Base-by-base conservation (phyloP, 2,113 vertebrate genomes). In the Dipodomys ordii region DNA sequence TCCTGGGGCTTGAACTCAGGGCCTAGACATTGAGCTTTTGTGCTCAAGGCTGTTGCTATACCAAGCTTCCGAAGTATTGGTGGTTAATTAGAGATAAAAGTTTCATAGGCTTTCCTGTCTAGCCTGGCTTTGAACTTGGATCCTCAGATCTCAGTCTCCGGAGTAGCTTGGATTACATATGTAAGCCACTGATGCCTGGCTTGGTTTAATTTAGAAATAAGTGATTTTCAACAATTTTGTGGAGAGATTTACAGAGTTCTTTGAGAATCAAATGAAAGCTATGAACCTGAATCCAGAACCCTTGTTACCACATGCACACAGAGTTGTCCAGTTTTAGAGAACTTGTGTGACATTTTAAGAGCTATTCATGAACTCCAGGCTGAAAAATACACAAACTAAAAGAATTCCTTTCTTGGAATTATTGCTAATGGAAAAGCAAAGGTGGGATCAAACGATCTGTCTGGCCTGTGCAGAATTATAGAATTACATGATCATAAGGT, bases 221-320 rank as follows among this genome's bases (percentile, higher is more conserved):
- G 22, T 84, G 10, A 22, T 84, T 90, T 53, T 91, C 92, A 65
- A 82, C 7, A 92, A 92, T 92, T 49, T n/a, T 74, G 49, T 77
- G 69, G n/a, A 83, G 72, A 23, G 7, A 5, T 53, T 71, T 12
- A 92, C 2, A 81, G 78, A 39, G 23, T 46, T 91, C 89, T 94
- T 84, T n/a, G 68, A 91, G 68, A 94, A 81, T 80, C 46, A 92
- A 2, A 57, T 79, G 32, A 74, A 88, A 86, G 27, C 30, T 90
- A 28, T 76, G 39, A 53, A 86, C 2, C 6, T 87, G n/a, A 87
- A 39, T 83, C 27, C 67, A 86, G 76, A 87, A 91, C 80, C 86
- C 57, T 1, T 16, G 49, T 53, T 2, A 53, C 49, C 12, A 1
- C 53, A 64, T 49, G 35, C 6, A 30, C 9, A 9, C n/a, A 84